phyloP scores from a whole-genome alignment of 2,888 invertebrate species.

The Nasonia oneida region DNA sequence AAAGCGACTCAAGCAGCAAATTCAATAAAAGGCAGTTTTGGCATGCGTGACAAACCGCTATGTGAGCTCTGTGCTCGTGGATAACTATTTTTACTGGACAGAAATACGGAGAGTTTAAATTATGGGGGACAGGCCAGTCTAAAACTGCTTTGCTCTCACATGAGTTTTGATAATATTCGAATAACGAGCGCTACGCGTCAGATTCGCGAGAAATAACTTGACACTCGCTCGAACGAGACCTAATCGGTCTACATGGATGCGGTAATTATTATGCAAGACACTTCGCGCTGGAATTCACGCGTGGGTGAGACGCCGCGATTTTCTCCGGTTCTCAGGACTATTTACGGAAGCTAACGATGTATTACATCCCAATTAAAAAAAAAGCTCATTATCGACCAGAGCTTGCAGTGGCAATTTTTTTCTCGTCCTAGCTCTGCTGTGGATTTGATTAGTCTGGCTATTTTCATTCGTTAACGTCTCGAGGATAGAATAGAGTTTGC shows the following conservation, averaged over 20 bases:
- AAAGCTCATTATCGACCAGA: background rate
- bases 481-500: no score
- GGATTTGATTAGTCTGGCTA: background rate
- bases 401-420: background rate
- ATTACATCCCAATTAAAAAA: background rate
- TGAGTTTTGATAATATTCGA: background rate
- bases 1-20: no score
- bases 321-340: background rate
- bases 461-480: background rate
- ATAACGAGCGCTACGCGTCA: background rate
- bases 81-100: no score
- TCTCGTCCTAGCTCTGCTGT: slow-evolving; percentile 15
- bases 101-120: no score
- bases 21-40: no score
- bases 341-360: background rate
- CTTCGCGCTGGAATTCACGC: slow-evolving; percentile 29
- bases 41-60: no score
- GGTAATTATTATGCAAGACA: slow-evolving; percentile 44
- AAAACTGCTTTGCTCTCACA: no score
- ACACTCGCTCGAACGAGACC: background rate
- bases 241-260: background rate
- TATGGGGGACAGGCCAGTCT: no score
- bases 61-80: no score
- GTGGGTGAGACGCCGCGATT: slow-evolving; percentile 35
- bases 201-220: background rate